Percentiles rank a stretch among this genome's conserved stretches.
Evolutionary conservation across 2,113 vertebrate genomes (phyloP).

Genomic region (Platysteira castanea): DNA sequence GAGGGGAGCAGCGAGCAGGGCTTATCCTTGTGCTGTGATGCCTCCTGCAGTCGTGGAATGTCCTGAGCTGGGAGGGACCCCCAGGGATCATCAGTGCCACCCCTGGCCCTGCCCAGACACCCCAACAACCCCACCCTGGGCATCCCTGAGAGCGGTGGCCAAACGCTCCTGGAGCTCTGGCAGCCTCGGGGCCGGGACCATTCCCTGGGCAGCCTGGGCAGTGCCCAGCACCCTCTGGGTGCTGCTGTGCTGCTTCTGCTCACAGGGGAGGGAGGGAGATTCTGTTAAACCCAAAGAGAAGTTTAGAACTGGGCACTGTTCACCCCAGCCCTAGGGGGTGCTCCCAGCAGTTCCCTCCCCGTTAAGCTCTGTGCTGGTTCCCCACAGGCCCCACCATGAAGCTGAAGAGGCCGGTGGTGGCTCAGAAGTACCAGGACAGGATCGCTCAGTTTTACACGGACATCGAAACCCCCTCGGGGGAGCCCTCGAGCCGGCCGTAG

Average conservation of each 20-base stretch:
- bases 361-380: accelerated
- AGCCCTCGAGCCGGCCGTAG: neutral
- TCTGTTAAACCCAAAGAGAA: neutral
- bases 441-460: slow-evolving; percentile 82
- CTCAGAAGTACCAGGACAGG: slow-evolving; percentile 81
- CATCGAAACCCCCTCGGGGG: neutral
- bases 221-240: neutral
- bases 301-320: accelerated
- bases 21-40: accelerated
- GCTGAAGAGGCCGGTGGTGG: slow-evolving; percentile 78
- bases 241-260: too few species aligned
- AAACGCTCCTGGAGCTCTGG: too few species aligned
- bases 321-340: accelerated
- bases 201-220: neutral
- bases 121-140: neutral
- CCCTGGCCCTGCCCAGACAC: neutral
- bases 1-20: accelerated
- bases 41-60: neutral
- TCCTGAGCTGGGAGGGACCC: neutral
- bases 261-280: neutral
- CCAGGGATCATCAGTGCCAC: accelerated
- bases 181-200: too few species aligned
- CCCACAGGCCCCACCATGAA: slow-evolving; percentile 87
- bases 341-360: accelerated
- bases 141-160: too few species aligned